Base-by-base conservation (phyloP, 1,140 invertebrate species). In the Drosophila prosaltans region DNA sequence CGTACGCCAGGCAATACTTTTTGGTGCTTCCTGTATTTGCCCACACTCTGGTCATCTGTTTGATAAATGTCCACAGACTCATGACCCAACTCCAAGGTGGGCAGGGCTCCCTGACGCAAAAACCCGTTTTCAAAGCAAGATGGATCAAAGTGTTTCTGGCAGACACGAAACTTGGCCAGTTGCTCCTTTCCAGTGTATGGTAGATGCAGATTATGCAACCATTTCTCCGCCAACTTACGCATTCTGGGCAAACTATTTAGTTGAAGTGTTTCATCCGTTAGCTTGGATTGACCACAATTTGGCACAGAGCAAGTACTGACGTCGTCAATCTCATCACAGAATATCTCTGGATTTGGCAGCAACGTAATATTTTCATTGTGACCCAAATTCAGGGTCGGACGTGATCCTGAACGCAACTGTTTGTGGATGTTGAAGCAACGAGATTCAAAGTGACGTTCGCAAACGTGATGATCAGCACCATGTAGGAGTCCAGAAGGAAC, bases 381-480 rank as follows among this genome's bases (percentile, higher is more conserved):
- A 0, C 89, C 89, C 48, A 91, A 58, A 2, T 72, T 59, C 0
- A 91, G 45, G 0, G 89, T 91, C 7, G 89, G 89, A 7, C 88
- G 57, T 1, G 89, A 69, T 6, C 79, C 81, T 1, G 51, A 11
- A 3, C 81, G 75, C 30, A 91, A 61, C 4, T 55, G 57, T 16
- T 78, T 81, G 2, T 51, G 30, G 2, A 16, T 40, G 16, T 72
- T 71, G 1, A 91, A 65, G 63, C 89, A 91, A 26, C 73, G 74
- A 24, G 68, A 1, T 30, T 91, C 89, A 32, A 91, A 91, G 24
- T 91, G 89, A 0, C 80, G 74, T 48, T 91, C 80, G 48, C 89
- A 91, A 0, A 91, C 69, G 6, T 72, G 28, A 39, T 77, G 69
- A 10, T 80, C 66, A 0, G 57, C 9, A 51, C 9, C 55, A 8